Percentiles rank a stretch among this genome's conserved stretches.
phyloP scores from a whole-genome alignment of 2,888 invertebrate species.

The Trilocha varians region DNA sequence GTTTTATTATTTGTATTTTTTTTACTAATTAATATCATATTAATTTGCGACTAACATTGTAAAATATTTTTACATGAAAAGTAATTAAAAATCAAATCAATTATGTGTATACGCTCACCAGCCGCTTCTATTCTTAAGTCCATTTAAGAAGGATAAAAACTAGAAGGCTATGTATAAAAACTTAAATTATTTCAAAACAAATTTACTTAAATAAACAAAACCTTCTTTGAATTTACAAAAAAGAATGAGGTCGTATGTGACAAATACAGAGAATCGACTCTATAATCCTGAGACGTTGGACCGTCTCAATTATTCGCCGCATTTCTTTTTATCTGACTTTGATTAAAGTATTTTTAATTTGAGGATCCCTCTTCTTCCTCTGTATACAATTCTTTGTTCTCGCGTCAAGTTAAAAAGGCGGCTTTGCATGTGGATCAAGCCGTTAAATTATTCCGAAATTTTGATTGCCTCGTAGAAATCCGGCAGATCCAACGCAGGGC shows the following conservation, averaged over 20 bases:
- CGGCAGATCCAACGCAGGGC: slow-evolving; percentile 41
- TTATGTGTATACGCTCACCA: neutral
- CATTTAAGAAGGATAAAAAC: too few species aligned
- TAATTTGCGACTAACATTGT: neutral
- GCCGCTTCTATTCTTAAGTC: neutral
- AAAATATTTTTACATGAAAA: neutral
- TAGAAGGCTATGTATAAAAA: too few species aligned
- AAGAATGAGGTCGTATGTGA: slow-evolving; percentile 39
- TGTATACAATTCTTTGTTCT: slow-evolving; percentile 41
- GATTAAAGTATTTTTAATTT: slow-evolving; percentile 52
- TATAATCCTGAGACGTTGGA: slow-evolving; percentile 33
- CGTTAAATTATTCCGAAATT: slow-evolving; percentile 57
- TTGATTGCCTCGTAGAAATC: slow-evolving; percentile 61
- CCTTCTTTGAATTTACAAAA: slow-evolving; percentile 25
- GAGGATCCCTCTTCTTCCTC: slow-evolving; percentile 25
- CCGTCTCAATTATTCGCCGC: slow-evolving; percentile 29
- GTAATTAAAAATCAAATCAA: neutral
- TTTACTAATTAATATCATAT: too few species aligned
- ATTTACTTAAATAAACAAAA: too few species aligned
- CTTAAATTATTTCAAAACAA: too few species aligned
- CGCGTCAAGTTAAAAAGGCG: slow-evolving; percentile 39
- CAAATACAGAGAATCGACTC: slow-evolving; percentile 29
- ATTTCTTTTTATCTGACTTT: slow-evolving; percentile 35
- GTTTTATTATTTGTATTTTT: neutral
- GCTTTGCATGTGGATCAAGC: slow-evolving; percentile 51